These are phyloP conservation scores for Pedionomus torquatus DNA, from an alignment of 2,113 vertebrate species.

Conservation along the genomic window DNA sequence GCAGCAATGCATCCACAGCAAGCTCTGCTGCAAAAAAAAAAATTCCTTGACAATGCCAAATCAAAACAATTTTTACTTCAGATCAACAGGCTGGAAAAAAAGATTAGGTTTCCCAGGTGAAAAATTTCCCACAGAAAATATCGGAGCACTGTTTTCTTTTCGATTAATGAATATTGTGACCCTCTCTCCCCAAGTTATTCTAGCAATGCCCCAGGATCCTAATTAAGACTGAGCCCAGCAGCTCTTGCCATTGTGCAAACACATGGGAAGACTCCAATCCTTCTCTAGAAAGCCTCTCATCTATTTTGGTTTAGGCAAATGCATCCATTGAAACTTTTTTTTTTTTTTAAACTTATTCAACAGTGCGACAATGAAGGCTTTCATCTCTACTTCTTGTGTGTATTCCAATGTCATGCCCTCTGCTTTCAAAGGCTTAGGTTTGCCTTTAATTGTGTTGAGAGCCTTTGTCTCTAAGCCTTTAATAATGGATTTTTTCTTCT, in stretches of 20 bases:
- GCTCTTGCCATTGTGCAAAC: conserved; percentile 46
- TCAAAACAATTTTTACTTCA: background rate
- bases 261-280: conserved; percentile 29
- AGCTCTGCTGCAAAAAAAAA: accelerated
- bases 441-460: conserved; percentile 61
- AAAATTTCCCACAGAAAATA: conserved; percentile 35
- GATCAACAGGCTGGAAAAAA: background rate
- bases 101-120: background rate
- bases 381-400: conserved; percentile 57
- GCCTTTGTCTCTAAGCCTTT: conserved; percentile 68
- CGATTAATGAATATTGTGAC: background rate
- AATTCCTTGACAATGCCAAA: background rate
- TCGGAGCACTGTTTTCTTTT: background rate
- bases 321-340: conserved; percentile 29
- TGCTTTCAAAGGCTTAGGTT: conserved; percentile 67
- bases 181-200: conserved; percentile 3
- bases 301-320: conserved; percentile 60
- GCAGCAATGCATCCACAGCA: accelerated
- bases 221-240: background rate
- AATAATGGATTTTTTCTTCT: conserved; percentile 54
- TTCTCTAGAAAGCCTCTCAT: conserved; percentile 38
- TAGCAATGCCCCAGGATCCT: conserved; percentile 18
- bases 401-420: conserved; percentile 61
- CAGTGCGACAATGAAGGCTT: conserved; percentile 56
- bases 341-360: background rate